Base-by-base conservation (phyloP, 2,113 vertebrate species). In the Esox niger region DNA sequence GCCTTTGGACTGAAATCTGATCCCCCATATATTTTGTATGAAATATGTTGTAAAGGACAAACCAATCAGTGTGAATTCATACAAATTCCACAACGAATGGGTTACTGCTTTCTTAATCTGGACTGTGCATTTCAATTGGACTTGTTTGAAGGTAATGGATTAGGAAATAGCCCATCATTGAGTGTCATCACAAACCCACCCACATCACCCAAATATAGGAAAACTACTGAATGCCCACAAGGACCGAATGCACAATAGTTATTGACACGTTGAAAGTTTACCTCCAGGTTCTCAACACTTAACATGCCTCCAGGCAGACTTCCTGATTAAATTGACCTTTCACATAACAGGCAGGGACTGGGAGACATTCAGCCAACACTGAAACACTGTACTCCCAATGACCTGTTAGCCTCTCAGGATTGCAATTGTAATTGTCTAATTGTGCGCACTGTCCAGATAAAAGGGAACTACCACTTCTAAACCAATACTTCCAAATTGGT, bases 201-300 rank as follows among this genome's bases (percentile, higher is more conserved):
- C n/a, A 17, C 38, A 15, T 43, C 38, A 43, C n/a, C 1, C 47
- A 52, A 21, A 21, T 17, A 52, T 2, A 52, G 2, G 47, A 8
- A 52, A 52, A n/a, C 47, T 21, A 23, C 6, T 52, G 17, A 23
- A 52, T 52, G 47, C n/a, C 17, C 47, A 23, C 21, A 52, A n/a
- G 47, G 17, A 43, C 38, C 17, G 38, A 43, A 43, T 43, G 38
- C 5, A 52, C 61, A 76, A 62, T 69, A 29, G 23, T 17, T 82
- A 61, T 82, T 82, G 73, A 84, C 79, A 80, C 66, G 79, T 43
- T 60, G 60, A 66, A 56, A 20, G 20, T 70, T 56, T 71, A 82
- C 76, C 77, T 79, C 73, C 62, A 84, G 78, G 76, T 75, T 33
- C 31, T 49, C 20, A 52, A 11, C 2, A n/a, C 21, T 52, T 52